Conservation (phyloP, 1,140 invertebrate genomes). For the Parapsyche elsis region DNA sequence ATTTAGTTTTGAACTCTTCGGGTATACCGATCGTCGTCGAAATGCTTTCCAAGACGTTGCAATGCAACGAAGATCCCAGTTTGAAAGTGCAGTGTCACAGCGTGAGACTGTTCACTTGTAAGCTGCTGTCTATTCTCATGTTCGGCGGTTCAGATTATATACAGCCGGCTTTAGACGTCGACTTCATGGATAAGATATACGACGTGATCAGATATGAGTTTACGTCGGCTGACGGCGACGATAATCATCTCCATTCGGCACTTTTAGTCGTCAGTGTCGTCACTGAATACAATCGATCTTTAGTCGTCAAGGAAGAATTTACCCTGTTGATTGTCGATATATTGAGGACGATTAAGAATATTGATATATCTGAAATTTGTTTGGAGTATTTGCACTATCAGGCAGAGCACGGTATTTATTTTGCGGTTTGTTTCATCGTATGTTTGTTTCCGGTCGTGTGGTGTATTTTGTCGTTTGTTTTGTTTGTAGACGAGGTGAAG, state of each 20-base stretch:
- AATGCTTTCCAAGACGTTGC: constrained; percentile 60
- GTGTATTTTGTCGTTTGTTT: constrained; percentile 43
- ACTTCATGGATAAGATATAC: constrained; percentile 72
- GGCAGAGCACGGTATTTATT: constrained; percentile 74
- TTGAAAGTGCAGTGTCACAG: constrained; percentile 33
- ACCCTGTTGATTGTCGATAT: constrained; percentile 71
- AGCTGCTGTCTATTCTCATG: constrained; percentile 82
- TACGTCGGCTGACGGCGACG: constrained; percentile 60
- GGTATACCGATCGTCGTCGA: constrained; percentile 70
- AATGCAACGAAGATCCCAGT: constrained; percentile 34
- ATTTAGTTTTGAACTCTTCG: constrained; percentile 71
- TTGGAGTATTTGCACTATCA: constrained; percentile 80
- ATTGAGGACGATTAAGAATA: constrained; percentile 70
- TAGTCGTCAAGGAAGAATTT: constrained; percentile 68
- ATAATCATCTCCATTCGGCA: constrained; percentile 70
- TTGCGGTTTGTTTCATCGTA: background rate
- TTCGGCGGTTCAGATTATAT: constrained; percentile 77
- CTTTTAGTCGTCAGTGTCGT: constrained; percentile 80
- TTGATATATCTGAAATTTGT: constrained; percentile 78
- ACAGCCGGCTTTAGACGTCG: constrained; percentile 73
- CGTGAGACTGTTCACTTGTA: constrained; percentile 62
- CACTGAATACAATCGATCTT: constrained; percentile 74
- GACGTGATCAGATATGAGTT: constrained; percentile 63
- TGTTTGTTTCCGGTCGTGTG: background rate
- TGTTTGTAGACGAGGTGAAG: constrained; percentile 79